Base-by-base conservation (phyloP, 1,140 invertebrate species). In the Mizuhopecten yessoensis region DNA sequence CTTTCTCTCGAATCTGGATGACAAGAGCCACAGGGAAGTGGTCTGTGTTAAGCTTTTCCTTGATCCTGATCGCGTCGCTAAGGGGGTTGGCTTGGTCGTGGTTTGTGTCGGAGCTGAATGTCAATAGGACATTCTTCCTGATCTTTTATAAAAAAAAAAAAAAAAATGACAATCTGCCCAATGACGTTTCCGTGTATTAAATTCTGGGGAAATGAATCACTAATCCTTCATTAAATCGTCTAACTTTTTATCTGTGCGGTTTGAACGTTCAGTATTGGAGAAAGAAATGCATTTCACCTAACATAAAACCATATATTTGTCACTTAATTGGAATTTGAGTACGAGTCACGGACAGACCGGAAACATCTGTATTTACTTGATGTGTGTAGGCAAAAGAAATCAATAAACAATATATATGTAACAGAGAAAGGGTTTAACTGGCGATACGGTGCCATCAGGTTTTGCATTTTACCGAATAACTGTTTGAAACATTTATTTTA, bases 321-420 rank as follows among this genome's bases (percentile, higher is more conserved):
- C 23, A 75, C 57, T 5, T 75, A 75, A 75, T 75, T 29, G 57
- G 11, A 1, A 75, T 75, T 29, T 75, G 57, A 75, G 29, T 75
- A 75, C 20, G 57, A 11, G 11, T 75, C 23, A 29, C 29, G 57
- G 57, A 29, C 57, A 5, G 23, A n/a, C 57, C 57, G 57, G 57
- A 75, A 75, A 75, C 57, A 75, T 10, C 15, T 49, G 45, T 15
- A 49, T 49, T 49, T n/a, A 75, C 57, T 29, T 7, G 57, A 0
- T n/a, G 23, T 29, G 15, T 29, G 29, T 1, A 29, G 23, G 57
- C 57, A 75, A 39, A 29, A n/a, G 57, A 75, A 75, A 75, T 75
- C 57, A 17, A 75, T 75, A 75, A n/a, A 75, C n/a, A n/a, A 75
- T 75, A 75, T 75, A n/a, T 75, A n/a, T 75, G 57, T 75, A n/a